phyloP scores from a whole-genome alignment of 2,888 invertebrate genomes.

The Agapostemon virescens region DNA sequence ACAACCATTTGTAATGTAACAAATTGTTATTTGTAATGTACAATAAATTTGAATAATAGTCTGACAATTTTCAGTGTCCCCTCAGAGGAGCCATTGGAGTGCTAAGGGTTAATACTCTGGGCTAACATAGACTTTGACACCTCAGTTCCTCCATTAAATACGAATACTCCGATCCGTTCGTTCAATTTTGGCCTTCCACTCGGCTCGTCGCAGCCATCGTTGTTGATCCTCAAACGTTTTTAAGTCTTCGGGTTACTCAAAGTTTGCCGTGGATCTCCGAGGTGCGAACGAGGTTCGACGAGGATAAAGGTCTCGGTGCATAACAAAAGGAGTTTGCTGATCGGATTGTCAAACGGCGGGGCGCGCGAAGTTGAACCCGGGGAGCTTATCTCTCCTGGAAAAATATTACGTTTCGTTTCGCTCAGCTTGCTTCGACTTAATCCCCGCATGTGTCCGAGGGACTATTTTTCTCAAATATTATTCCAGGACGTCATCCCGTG shows the following conservation, averaged over 20 bases:
- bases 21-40: too few relatives aligned
- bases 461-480: conserved; percentile 49
- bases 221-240: background rate
- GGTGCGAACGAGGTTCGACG: conserved; percentile 30
- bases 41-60: too few relatives aligned
- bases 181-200: background rate
- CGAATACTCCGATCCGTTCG: background rate
- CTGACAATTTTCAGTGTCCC: too few relatives aligned
- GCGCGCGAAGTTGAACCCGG: conserved; percentile 26
- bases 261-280: background rate
- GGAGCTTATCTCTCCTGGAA: conserved; percentile 58
- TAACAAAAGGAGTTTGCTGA: conserved; percentile 55
- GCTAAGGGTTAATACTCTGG: too few relatives aligned
- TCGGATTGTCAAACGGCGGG: conserved; percentile 48
- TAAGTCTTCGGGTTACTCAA: background rate
- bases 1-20: too few relatives aligned
- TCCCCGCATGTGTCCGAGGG: conserved; percentile 7
- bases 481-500: conserved; percentile 13
- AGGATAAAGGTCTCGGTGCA: conserved; percentile 3
- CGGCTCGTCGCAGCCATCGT: background rate
- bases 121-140: too few relatives aligned
- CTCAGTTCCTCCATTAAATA: background rate
- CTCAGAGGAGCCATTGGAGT: too few relatives aligned
- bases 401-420: conserved; percentile 50
- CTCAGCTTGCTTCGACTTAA: conserved; percentile 12